Evolutionary conservation across 2,113 vertebrate species (phyloP), one percentile per base, ranked within the genome.

Genomic region (Hystrix cristata): DNA sequence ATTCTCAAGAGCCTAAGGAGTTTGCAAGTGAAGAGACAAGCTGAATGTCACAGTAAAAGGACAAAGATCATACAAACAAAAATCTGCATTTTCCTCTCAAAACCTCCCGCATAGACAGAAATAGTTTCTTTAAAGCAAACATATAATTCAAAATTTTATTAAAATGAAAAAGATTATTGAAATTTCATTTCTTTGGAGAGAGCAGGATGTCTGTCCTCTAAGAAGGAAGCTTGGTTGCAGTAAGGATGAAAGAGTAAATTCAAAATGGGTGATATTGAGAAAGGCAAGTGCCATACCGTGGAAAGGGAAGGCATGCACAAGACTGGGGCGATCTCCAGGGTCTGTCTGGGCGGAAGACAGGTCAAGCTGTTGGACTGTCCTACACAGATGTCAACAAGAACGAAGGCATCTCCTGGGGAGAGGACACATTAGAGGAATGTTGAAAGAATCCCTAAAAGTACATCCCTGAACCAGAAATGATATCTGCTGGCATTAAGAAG

Each of bases 101-200:
- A 94, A 82, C 7, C 11, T 92, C 51, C 57, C 34, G 87, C 25
- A 46, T 6, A 43, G 31, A 62, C 55, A 69, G 31, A 69, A 51
- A 95, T 72, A 21, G 21, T 25, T 89, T 72, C 29, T 82, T 72
- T 55, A 46, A 86, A 90, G 16, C 65, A 72, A 95, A 96, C 15
- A 89, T 15, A 57, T 38, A 59, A 96, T 85, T 80, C 7, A 60
- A 90, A 82, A 29, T 92, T 55, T 65, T 64, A 90, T 65, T 84
- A 21, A 81, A 78, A 23, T 85, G 23, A 85, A 13, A 62, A 94
- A 78, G 14, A 78, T 74, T 80, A 84, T 86, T 95, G 79, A 78
- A 65, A 95, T 90, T 25, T 92, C 25, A 46, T 59, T 92, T 96
- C 60, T 93, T 89, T 81, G n/a, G 48, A 79, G 48, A 53, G 0